Percentiles rank a stretch among this genome's conserved stretches.
These are phyloP conservation scores for Meliscaeva auricollis DNA, from an alignment of 2,888 invertebrate genomes.

Conservation along the genomic window DNA sequence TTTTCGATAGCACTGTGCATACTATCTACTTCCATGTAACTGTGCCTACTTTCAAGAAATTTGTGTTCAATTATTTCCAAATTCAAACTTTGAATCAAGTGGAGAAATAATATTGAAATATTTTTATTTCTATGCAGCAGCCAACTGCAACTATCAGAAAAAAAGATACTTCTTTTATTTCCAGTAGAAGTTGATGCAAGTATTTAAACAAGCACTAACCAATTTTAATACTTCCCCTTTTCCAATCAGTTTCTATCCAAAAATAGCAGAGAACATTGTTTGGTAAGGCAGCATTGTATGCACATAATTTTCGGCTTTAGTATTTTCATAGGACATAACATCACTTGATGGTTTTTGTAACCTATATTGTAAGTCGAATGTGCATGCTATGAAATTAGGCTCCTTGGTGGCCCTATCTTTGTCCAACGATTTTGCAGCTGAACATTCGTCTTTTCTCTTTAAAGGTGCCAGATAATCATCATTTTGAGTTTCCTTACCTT, in stretches of 20 bases:
- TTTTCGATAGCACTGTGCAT: neutral
- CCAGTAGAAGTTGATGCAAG: neutral
- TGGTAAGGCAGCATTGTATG: slow-evolving; percentile 20
- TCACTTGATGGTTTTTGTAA: slow-evolving; percentile 9
- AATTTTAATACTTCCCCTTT: neutral
- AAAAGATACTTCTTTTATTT: slow-evolving; percentile 2
- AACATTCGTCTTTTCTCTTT: slow-evolving; percentile 29
- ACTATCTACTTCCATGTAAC: slow-evolving; percentile 18
- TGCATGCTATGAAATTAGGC: slow-evolving; percentile 1
- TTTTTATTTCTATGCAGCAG: neutral
- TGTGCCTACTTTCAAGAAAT: slow-evolving; percentile 15
- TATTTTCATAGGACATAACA: slow-evolving; percentile 30
- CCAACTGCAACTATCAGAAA: slow-evolving; percentile 16
- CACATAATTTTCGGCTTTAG: slow-evolving; percentile 36
- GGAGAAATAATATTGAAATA: neutral
- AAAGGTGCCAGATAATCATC: slow-evolving; percentile 1
- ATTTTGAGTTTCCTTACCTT: neutral
- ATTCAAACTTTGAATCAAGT: slow-evolving; percentile 2
- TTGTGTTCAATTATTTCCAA: slow-evolving; percentile 23
- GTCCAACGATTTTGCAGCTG: slow-evolving; percentile 30
- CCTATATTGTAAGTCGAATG: neutral
- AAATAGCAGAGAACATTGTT: slow-evolving; percentile 28
- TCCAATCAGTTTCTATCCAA: slow-evolving; percentile 16
- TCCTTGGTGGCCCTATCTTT: slow-evolving; percentile 31
- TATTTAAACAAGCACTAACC: neutral